phyloP scores from a whole-genome alignment of 2,797 vertebrate species.

The Phrynocephalus forsythii region DNA sequence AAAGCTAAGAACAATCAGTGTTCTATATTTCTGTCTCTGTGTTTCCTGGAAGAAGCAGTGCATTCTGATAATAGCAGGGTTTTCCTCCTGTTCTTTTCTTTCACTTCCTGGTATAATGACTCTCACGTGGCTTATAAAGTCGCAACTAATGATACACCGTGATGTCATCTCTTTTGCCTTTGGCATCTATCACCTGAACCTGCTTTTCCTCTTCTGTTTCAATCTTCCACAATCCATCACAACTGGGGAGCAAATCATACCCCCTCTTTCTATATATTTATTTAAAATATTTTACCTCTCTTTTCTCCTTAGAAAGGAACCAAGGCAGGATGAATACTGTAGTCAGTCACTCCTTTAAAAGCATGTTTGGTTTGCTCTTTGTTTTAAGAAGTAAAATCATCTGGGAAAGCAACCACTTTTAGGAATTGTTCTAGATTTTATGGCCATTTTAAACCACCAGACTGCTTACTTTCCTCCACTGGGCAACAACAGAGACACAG shows the following conservation, averaged over 20 bases:
- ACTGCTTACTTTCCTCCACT: neutral
- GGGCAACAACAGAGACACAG: neutral
- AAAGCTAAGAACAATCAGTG: no score
- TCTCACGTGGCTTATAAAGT: neutral
- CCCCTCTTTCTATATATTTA: no score
- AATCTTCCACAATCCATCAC: neutral
- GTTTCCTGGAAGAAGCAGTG: no score
- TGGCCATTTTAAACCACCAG: neutral
- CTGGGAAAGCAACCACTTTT: neutral
- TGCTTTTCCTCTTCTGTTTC: neutral
- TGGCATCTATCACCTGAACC: neutral
- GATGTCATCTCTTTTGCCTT: neutral
- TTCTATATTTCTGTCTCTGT: no score
- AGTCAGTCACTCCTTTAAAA: no score
- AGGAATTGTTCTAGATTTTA: neutral
- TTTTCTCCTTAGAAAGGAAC: no score
- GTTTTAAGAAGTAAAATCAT: neutral
- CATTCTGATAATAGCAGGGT: no score
- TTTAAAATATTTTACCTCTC: no score
- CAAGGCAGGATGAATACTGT: no score
- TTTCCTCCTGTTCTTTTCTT: neutral
- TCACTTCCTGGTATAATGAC: neutral
- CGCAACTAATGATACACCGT: neutral
- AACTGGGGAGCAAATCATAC: neutral
- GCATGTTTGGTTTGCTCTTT: no score